Conservation (phyloP, 2,888 invertebrate species). For the Brachynemurus nebulosus region DNA sequence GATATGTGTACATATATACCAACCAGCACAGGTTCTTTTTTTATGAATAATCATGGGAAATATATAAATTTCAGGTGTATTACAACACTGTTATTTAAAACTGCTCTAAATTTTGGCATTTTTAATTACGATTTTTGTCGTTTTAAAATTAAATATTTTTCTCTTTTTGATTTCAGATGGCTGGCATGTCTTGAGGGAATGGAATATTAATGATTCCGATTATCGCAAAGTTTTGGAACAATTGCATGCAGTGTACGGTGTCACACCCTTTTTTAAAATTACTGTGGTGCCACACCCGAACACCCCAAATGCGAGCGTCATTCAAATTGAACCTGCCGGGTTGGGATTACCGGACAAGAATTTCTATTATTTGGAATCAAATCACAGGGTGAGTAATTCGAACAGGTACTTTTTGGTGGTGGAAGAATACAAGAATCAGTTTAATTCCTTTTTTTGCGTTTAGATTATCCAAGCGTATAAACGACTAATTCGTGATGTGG, state of each 20-base stretch:
- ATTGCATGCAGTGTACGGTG: slow-evolving; percentile 35
- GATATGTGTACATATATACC: no score
- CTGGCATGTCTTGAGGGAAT: slow-evolving; percentile 35
- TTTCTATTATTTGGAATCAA: slow-evolving; percentile 33
- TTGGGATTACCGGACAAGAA: slow-evolving; percentile 38
- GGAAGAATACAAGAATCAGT: neutral
- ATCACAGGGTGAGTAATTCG: slow-evolving; percentile 30
- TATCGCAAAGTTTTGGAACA: slow-evolving; percentile 27
- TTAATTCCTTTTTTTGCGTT: slow-evolving; percentile 15
- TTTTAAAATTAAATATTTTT: no score
- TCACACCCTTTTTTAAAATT: slow-evolving; percentile 37
- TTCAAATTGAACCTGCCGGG: slow-evolving; percentile 38
- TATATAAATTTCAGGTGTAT: no score
- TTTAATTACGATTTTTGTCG: no score
- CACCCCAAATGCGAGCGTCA: slow-evolving; percentile 31
- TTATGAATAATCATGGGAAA: no score
- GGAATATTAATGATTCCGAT: slow-evolving; percentile 31
- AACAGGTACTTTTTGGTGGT: no score
- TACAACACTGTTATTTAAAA: no score
- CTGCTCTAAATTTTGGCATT: no score
- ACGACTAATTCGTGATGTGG: slow-evolving; percentile 35
- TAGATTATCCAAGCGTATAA: slow-evolving; percentile 36
- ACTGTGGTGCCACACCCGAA: slow-evolving; percentile 36
- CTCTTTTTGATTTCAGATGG: slow-evolving; percentile 30
- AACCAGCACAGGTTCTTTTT: no score